A percentile compares a stretch with the other conserved stretches of the same genome.
Evolutionary conservation across 2,888 invertebrate species (phyloP).

Genomic region (Heliconius aoede): DNA sequence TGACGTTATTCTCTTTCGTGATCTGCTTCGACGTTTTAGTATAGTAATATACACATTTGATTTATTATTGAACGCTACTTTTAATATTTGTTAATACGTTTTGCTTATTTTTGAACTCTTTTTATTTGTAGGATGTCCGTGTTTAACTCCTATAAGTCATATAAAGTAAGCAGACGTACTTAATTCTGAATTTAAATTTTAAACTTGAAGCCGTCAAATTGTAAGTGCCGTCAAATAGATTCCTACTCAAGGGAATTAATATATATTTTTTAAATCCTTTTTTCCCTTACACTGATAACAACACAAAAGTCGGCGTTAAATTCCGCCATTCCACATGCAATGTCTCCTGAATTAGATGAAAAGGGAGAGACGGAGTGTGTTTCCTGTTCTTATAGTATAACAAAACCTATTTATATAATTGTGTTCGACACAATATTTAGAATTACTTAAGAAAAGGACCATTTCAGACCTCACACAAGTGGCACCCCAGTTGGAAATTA

Average conservation of each 20-base stretch:
- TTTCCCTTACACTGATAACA: no score
- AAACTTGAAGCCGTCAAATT: no score
- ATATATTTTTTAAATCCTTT: no score
- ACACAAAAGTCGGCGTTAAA: no score
- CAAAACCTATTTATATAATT: neutral
- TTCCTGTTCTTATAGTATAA: no score
- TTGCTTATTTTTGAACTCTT: constrained; percentile 14
- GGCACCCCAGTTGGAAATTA: constrained; percentile 14
- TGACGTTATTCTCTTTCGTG: constrained; percentile 39
- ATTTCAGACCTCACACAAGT: constrained; percentile 6
- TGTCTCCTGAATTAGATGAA: no score
- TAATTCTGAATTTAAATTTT: neutral
- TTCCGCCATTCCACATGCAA: no score
- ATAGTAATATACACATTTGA: constrained; percentile 37
- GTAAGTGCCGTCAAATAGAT: no score
- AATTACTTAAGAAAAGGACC: constrained; percentile 4
- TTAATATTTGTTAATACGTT: constrained; percentile 20
- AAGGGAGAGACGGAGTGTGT: no score
- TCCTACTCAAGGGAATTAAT: no score
- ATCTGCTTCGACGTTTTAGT: constrained; percentile 37
- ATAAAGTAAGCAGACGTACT: neutral
- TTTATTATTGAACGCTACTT: constrained; percentile 23
- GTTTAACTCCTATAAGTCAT: neutral
- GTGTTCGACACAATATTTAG: neutral
- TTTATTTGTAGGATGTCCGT: constrained; percentile 5